These are phyloP conservation scores for Pyrrhura leucotis DNA, from an alignment of 2,797 vertebrate genomes.

Conservation along the genomic window DNA sequence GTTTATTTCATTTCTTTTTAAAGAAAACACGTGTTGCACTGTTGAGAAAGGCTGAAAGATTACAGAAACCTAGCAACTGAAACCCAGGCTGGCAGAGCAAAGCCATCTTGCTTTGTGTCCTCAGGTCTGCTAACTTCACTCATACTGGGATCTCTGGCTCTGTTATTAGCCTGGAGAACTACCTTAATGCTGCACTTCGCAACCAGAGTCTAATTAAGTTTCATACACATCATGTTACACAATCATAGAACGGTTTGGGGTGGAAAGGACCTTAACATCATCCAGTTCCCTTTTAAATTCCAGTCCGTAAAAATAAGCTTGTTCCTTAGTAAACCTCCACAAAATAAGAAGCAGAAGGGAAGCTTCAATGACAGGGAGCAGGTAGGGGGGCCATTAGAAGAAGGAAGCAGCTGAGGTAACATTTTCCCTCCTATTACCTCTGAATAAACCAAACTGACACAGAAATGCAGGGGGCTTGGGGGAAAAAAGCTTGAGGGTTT, in stretches of 20 bases:
- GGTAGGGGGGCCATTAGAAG: not conserved
- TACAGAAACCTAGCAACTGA: constrained; percentile 59
- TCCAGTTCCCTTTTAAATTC: not conserved
- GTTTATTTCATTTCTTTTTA: not conserved
- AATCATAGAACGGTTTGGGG: not conserved
- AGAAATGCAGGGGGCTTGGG: not conserved
- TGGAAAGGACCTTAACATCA: not conserved
- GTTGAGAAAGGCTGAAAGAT: constrained; percentile 50
- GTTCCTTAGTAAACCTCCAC: not conserved
- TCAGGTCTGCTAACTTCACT: constrained; percentile 8
- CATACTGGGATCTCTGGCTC: constrained; percentile 1
- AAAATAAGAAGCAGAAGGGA: not conserved
- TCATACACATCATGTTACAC: not conserved
- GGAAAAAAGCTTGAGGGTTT: not conserved
- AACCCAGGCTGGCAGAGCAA: constrained; percentile 18
- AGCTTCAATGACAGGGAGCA: not conserved
- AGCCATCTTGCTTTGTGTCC: constrained; percentile 31
- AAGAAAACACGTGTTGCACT: not conserved
- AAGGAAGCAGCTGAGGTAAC: not conserved
- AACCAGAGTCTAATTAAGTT: not conserved
- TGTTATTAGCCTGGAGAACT: constrained; percentile 5
- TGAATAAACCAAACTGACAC: not conserved
- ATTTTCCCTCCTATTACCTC: not conserved
- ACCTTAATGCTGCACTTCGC: not conserved
- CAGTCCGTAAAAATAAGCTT: not conserved